phyloP scores from a whole-genome alignment of 2,797 vertebrate genomes.

The Chelon labrosus region DNA sequence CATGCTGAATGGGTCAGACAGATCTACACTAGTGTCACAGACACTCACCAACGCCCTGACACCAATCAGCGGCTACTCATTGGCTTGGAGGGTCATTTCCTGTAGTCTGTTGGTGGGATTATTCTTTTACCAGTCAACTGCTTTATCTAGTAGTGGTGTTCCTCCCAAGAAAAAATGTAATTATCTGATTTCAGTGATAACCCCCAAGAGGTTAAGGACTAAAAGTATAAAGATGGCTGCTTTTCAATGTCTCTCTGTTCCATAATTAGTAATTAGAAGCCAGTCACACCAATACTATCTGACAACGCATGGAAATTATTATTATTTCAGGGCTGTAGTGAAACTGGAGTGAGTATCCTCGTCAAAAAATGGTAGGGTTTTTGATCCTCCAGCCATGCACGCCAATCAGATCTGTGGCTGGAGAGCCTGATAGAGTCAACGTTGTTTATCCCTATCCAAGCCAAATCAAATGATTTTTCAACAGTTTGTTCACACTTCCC shows the following conservation, averaged over 20 bases:
- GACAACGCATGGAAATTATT: not conserved
- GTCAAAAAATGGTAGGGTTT: not conserved
- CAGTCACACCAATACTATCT: not conserved
- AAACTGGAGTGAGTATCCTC: not conserved
- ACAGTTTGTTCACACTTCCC: conserved; percentile 24
- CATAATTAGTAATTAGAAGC: too few relatives aligned
- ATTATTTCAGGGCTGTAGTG: not conserved
- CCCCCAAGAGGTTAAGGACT: not conserved
- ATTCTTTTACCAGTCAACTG: too few relatives aligned
- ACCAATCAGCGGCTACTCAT: too few relatives aligned
- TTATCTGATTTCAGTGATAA: not conserved
- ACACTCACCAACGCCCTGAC: too few relatives aligned
- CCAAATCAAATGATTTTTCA: conserved; percentile 48
- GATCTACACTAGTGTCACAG: too few relatives aligned
- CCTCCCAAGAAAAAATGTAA: not conserved
- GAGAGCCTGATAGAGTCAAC: conserved; percentile 27
- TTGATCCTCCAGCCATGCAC: not conserved
- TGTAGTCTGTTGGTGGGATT: too few relatives aligned
- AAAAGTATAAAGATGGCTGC: not conserved
- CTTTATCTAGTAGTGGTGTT: not conserved
- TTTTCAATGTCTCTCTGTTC: not conserved
- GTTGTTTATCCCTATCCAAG: conserved; percentile 32
- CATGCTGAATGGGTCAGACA: too few relatives aligned
- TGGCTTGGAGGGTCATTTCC: too few relatives aligned
- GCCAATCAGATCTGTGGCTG: conserved; percentile 23